These are phyloP conservation scores for Pycnonotus jocosus DNA, from an alignment of 2,113 vertebrate genomes.

Conservation along the genomic window DNA sequence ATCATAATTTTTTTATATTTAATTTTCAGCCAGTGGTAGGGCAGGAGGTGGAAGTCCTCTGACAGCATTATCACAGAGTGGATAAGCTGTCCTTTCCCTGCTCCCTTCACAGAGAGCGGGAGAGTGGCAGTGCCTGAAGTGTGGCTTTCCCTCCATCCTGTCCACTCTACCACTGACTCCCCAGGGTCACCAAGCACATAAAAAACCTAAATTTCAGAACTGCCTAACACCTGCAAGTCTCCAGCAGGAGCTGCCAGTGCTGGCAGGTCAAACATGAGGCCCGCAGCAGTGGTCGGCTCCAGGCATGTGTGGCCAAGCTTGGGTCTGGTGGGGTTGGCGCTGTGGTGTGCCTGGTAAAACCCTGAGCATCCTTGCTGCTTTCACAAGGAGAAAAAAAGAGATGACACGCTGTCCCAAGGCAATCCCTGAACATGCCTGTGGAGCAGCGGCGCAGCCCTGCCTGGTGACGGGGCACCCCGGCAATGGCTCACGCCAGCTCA, in stretches of 20 bases:
- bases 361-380: neutral
- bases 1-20: neutral
- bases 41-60: neutral
- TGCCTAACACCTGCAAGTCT: neutral
- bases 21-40: neutral
- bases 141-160: neutral
- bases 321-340: fast-evolving
- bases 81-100: neutral
- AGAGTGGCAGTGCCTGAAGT: neutral
- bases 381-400: neutral
- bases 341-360: neutral
- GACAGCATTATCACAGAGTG: neutral
- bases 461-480: fast-evolving
- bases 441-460: fast-evolving
- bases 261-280: fast-evolving
- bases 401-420: too few species aligned
- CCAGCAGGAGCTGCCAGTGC: fast-evolving
- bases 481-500: fast-evolving
- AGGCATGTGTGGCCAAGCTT: fast-evolving
- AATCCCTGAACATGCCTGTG: neutral
- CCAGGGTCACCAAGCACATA: neutral
- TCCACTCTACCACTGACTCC: neutral
- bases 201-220: neutral
- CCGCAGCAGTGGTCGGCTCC: fast-evolving
- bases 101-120: neutral